Evolutionary conservation across 2,797 vertebrate genomes (phyloP), one percentile per base, ranked within the genome.

Genomic region (Squalus acanthias): DNA sequence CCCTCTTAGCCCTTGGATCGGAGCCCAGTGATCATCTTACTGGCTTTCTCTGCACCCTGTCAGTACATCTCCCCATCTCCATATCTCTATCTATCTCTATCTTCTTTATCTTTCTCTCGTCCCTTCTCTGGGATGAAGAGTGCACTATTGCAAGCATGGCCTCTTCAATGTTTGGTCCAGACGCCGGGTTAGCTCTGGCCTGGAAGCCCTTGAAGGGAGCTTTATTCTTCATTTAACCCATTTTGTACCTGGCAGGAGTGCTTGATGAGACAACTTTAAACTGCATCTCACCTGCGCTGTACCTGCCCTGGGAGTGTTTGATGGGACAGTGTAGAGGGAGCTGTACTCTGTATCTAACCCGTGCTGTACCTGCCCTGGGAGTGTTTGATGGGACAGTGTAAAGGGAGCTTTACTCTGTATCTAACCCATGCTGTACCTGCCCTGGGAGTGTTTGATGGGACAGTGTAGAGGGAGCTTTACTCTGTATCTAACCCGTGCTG

Each of bases 381-480:
- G n/a, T 82, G 79, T 46, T 82, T 82, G n/a, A 46, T 46, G 33
- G 79, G 79, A 82, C n/a, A 82, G 79, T 46, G n/a, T 82, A 7
- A 15, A 46, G n/a, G n/a, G 79, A 39, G 79, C 2, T 82, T 46
- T 46, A 6, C 13, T 82, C 79, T 82, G 79, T 82, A 82, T 82
- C 3, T 82, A 17, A 82, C n/a, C 76, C 79, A 15, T 82, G n/a
- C 13, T 82, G n/a, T 6, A 15, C 79, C 79, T 82, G 79, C 17
- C n/a, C 79, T 82, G 79, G 79, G n/a, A 82, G n/a, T 82, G 79
- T 20, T 82, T 82, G 79, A 46, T 82, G 33, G 79, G 79, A 82
- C 79, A 46, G n/a, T 82, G 79, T 82, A 20, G 3, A 82, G 15
- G 79, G n/a, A 82, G 79, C 0, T 46, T 63, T 63, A 63, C 60